Evolutionary conservation across 1,140 invertebrate genomes (phyloP).

Genomic region (Caerostris extrusa): DNA sequence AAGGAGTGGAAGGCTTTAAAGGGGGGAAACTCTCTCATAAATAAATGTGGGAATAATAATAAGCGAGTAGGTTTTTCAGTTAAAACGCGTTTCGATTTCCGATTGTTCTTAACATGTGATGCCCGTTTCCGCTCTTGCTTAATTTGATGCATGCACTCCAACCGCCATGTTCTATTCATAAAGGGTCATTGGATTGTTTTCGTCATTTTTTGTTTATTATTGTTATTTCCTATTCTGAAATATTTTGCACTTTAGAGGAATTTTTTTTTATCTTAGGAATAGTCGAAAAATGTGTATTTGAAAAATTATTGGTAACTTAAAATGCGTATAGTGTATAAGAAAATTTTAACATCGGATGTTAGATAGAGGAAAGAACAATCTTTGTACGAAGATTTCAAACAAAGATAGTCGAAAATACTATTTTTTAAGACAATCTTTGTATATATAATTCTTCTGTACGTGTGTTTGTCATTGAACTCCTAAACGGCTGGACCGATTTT

Average conservation of each 20-base stretch:
- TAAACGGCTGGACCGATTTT: no score
- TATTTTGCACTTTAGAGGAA: background rate
- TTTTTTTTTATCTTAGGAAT: background rate
- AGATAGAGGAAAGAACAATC: no score
- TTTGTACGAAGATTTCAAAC: no score
- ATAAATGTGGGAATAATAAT: background rate
- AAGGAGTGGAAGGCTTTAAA: background rate
- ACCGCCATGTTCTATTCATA: background rate
- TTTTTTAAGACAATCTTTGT: no score
- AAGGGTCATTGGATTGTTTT: background rate
- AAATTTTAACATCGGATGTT: no score
- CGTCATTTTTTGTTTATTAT: background rate
- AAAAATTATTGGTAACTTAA: no score
- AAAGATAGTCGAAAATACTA: no score
- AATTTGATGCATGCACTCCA: background rate
- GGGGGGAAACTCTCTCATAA: background rate
- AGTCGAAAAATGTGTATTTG: no score
- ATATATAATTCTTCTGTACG: no score
- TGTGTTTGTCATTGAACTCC: no score
- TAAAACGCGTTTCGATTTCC: slow-evolving; percentile 47
- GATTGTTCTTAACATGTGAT: slow-evolving; percentile 36
- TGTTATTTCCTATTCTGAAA: background rate
- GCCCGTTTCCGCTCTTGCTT: slow-evolving; percentile 21
- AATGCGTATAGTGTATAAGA: no score
- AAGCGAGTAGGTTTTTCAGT: background rate